phyloP scores from a whole-genome alignment of 2,888 invertebrate genomes.

The Chalcis sispes region DNA sequence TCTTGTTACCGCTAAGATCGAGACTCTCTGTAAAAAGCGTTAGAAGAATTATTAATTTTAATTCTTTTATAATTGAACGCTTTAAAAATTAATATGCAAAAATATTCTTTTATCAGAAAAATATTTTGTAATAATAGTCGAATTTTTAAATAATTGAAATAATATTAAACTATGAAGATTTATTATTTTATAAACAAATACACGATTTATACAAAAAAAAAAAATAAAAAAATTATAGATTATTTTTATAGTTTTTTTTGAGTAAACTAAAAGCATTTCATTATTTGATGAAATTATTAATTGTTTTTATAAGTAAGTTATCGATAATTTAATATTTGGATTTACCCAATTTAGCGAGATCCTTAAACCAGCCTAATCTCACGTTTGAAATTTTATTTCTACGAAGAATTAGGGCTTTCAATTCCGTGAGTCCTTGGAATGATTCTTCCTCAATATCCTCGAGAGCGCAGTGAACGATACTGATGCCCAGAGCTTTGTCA shows the following conservation, averaged over 20 bases:
- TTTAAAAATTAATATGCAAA: background rate
- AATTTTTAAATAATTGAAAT: too few species aligned
- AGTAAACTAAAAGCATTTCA: too few species aligned
- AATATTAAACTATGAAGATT: too few species aligned
- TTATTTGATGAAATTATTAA: too few species aligned
- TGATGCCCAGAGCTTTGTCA: conserved; percentile 46
- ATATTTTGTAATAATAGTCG: too few species aligned
- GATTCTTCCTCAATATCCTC: conserved; percentile 53
- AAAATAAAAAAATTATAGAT: background rate
- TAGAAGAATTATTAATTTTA: background rate
- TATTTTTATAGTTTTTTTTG: too few species aligned
- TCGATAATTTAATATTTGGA: too few species aligned
- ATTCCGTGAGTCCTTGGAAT: conserved; percentile 53
- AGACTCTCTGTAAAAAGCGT: conserved; percentile 45
- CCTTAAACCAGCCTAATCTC: conserved; percentile 56
- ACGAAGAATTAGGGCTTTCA: conserved; percentile 51
- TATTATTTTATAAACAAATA: background rate
- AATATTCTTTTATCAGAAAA: background rate
- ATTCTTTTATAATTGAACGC: background rate
- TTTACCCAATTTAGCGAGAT: conserved; percentile 52
- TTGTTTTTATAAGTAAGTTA: too few species aligned
- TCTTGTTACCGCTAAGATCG: conserved; percentile 54
- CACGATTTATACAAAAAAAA: background rate
- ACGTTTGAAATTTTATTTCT: conserved; percentile 48
- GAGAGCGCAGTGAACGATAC: conserved; percentile 51